Evolutionary conservation across 2,888 invertebrate species (phyloP).

Genomic region (Margaritifera margaritifera): DNA sequence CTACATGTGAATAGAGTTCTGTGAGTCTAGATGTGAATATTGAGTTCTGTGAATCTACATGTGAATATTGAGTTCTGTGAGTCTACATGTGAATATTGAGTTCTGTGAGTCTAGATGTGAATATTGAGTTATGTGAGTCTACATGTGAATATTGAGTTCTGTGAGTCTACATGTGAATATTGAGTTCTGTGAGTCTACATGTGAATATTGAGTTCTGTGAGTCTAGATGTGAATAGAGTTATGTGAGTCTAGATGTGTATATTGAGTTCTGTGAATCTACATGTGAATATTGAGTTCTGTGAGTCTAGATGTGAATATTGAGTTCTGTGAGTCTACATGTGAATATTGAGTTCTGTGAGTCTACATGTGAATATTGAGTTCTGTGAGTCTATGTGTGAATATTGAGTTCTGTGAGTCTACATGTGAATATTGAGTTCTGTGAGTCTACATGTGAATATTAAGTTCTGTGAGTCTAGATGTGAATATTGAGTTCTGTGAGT

Average conservation of each 20-base stretch:
- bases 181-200: conserved; percentile 1
- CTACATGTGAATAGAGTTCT: neutral
- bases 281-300: neutral
- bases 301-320: neutral
- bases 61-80: neutral
- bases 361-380: neutral
- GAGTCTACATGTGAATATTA: neutral
- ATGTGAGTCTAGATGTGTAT: neutral
- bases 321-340: neutral
- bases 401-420: conserved; percentile 1
- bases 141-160: neutral
- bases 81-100: neutral
- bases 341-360: conserved; percentile 1
- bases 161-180: neutral
- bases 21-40: neutral
- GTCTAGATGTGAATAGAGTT: too few species aligned
- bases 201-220: neutral
- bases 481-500: conserved; percentile 1
- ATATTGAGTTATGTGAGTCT: neutral
- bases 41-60: conserved; percentile 1
- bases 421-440: neutral
- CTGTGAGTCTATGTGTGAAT: neutral
- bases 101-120: neutral
- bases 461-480: neutral
- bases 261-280: conserved; percentile 1